Percentiles rank a stretch among this genome's conserved stretches.
These are phyloP conservation scores for Psilopsiagon aymara DNA, from an alignment of 2,113 vertebrate genomes.

Conservation along the genomic window DNA sequence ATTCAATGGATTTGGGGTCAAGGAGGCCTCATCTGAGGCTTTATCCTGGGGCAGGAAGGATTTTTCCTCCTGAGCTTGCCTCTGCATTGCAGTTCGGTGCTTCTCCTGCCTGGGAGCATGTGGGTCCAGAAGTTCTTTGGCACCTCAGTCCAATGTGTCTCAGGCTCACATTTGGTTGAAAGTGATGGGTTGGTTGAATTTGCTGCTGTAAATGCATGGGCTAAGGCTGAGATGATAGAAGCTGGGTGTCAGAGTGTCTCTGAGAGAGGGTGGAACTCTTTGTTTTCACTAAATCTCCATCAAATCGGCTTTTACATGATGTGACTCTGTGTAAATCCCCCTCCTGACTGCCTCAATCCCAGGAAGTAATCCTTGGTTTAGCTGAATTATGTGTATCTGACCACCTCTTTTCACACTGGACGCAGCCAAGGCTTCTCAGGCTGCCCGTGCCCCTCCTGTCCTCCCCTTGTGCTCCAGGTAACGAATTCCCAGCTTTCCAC, in stretches of 20 bases:
- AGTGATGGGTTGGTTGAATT: background rate
- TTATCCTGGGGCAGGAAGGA: accelerated
- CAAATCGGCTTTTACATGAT: background rate
- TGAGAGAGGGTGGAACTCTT: background rate
- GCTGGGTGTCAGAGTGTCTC: background rate
- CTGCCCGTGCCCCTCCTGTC: background rate
- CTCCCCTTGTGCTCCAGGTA: accelerated
- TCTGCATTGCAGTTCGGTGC: accelerated
- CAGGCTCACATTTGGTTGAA: accelerated
- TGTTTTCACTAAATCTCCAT: background rate
- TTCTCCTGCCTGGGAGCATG: background rate
- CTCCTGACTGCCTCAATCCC: background rate
- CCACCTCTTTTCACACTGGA: background rate
- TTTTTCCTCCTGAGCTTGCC: background rate
- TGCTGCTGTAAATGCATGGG: background rate
- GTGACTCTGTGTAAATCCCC: background rate
- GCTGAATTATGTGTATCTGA: background rate
- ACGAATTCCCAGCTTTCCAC: background rate
- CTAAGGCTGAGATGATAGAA: background rate
- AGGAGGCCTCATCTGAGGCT: accelerated
- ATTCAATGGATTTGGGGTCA: background rate
- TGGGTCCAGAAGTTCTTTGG: background rate
- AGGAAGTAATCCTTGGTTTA: background rate
- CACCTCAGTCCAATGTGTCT: accelerated
- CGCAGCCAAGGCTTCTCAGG: background rate